Percentiles rank a stretch among this genome's conserved stretches.
These are phyloP conservation scores for Caenorhabditis auriculariae DNA, from an alignment of 2,888 invertebrate genomes.

Conservation along the genomic window DNA sequence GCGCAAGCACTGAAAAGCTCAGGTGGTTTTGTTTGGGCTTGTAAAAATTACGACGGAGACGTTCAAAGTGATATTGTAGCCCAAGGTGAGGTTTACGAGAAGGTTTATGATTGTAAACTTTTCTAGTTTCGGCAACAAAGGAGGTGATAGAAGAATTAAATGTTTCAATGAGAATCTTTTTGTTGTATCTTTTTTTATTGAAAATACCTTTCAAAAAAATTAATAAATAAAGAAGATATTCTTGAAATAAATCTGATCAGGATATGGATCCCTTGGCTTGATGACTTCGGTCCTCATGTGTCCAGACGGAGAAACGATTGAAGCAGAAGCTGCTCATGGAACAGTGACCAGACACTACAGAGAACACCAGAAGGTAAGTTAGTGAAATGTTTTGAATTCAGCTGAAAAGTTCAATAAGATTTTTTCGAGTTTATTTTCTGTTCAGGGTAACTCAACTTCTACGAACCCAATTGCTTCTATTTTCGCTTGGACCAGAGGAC, in stretches of 20 bases:
- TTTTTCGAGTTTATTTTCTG: neutral
- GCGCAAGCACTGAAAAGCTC: conserved; percentile 70
- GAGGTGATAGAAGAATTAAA: neutral
- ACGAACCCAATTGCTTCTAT: conserved; percentile 89
- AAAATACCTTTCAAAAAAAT: no score
- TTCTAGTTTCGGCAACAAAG: neutral
- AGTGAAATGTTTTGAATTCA: neutral
- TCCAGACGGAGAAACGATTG: conserved; percentile 70
- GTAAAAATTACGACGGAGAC: conserved; percentile 86
- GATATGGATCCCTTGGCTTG: conserved; percentile 80
- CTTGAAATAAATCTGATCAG: no score
- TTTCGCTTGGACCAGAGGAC: conserved; percentile 85
- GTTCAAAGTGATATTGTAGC: conserved; percentile 87
- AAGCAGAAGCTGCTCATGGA: conserved; percentile 71
- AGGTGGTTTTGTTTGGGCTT: conserved; percentile 87
- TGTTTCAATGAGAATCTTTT: no score
- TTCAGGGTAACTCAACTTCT: conserved; percentile 77
- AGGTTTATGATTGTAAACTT: no score
- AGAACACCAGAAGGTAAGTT: conserved; percentile 39
- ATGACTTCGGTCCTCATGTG: conserved; percentile 71
- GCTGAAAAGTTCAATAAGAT: neutral
- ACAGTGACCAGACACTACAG: conserved; percentile 71
- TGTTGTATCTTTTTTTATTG: no score
- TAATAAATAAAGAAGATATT: no score
- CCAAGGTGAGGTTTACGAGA: conserved; percentile 68